Percentiles rank a stretch among this genome's conserved stretches.
phyloP scores from a whole-genome alignment of 2,888 invertebrate genomes.

The Megamerina dolium region DNA sequence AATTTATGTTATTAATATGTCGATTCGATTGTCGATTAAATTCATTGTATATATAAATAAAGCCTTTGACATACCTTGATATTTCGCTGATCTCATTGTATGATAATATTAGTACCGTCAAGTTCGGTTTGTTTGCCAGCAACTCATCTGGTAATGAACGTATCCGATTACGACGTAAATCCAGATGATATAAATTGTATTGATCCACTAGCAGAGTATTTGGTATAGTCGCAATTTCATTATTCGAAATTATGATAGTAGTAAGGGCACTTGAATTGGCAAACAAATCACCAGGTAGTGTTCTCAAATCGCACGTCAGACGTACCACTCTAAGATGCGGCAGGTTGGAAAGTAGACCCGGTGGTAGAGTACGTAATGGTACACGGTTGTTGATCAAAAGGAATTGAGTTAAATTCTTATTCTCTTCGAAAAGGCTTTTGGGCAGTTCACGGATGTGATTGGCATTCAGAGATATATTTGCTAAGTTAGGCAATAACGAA shows the following conservation, averaged over 20 bases:
- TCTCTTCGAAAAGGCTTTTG: conserved; percentile 55
- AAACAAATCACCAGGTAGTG: conserved; percentile 60
- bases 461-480: conserved; percentile 59
- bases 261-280: conserved; percentile 55
- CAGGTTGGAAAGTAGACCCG: conserved; percentile 57
- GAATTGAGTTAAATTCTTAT: conserved; percentile 53
- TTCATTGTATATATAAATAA: too few species aligned
- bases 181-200: conserved; percentile 56
- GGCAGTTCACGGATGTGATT: conserved; percentile 63
- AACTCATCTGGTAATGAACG: conserved; percentile 55
- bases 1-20: too few species aligned
- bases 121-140: conserved; percentile 54
- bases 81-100: conserved; percentile 59
- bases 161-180: conserved; percentile 62
- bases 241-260: conserved; percentile 59
- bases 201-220: conserved; percentile 59
- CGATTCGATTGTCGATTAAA: too few species aligned
- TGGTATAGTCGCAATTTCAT: conserved; percentile 55
- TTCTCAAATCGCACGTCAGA: conserved; percentile 54
- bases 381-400: conserved; percentile 57
- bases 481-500: conserved; percentile 56
- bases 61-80: too few species aligned
- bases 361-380: conserved; percentile 55
- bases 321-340: conserved; percentile 55
- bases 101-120: conserved; percentile 59